Percentiles rank a stretch among this genome's conserved stretches.
phyloP scores from a whole-genome alignment of 2,113 vertebrate genomes.

The Fulmarus glacialis region DNA sequence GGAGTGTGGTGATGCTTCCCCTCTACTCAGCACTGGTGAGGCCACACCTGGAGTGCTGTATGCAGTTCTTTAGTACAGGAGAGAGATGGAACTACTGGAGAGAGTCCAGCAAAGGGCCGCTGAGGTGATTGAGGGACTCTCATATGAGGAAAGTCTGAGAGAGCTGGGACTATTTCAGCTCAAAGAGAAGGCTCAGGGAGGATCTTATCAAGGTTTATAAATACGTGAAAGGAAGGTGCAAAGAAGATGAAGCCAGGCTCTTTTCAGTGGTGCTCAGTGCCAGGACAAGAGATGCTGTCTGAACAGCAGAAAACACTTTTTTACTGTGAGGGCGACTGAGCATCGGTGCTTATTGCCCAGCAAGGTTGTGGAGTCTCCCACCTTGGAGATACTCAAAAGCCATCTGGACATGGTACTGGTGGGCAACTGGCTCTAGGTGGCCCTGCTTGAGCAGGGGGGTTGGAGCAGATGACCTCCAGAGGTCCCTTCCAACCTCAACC shows the following conservation, averaged over 20 bases:
- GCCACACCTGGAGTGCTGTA: not conserved
- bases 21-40: accelerated
- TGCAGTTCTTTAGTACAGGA: not conserved
- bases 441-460: not conserved
- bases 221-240: not conserved
- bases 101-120: not conserved
- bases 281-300: not conserved
- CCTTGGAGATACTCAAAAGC: not conserved
- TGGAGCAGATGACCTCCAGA: not conserved
- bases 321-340: not conserved
- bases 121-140: not conserved
- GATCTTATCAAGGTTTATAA: not conserved
- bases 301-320: not conserved
- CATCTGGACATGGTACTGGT: not conserved
- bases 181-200: not conserved
- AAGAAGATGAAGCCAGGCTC: not conserved
- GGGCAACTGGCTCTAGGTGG: not conserved
- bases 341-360: not conserved
- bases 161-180: not conserved
- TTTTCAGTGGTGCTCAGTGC: not conserved
- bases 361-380: not conserved
- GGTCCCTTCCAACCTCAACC: not conserved
- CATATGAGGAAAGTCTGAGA: not conserved
- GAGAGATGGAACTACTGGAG: not conserved
- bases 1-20: not conserved